Base-by-base conservation (phyloP, 1,140 invertebrate genomes). In the Bombus confusus region DNA sequence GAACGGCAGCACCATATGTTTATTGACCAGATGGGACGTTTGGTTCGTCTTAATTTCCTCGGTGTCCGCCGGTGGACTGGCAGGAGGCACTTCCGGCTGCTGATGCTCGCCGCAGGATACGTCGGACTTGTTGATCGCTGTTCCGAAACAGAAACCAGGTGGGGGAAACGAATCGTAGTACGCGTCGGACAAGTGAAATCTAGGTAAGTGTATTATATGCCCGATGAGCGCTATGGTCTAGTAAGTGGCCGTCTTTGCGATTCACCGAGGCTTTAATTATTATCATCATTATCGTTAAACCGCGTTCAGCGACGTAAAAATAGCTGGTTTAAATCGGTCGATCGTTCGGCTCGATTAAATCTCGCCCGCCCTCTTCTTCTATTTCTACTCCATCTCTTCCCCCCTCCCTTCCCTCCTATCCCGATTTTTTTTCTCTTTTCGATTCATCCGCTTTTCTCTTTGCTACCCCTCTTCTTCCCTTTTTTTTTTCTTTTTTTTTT, bases 1-100 rank as follows among this genome's bases (percentile, higher is more conserved):
- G 96, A 98, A 98, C 86, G 98, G 97, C 83, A 98, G 94, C 88
- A 97, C 97, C 94, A 97, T 96, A 94, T 98, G 98, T 94, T 97
- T 98, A 95, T 97, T 97, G 90, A 98, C 96, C 94, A 97, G 95
- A 95, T 97, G 93, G 76, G 92, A 93, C 75, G 92, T 90, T 92
- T 95, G 93, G 81, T 80, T 91, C 83, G 93, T 76, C 88, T 94
- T 95, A 87, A 91, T 92, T 91, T 95, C 93, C 82, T 94, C 93
- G 88, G 88, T 86, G 87, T 94, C 94, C 80, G 88, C 90, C 85
- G 92, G 71, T 71, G 91, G 86, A 94, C 93, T 94, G 93, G 90
- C 93, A 76, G 92, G 82, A 87, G 91, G 88, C 59, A 92, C 91
- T 94, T 93, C 92, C 92, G 92, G 92, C 90, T 91, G 91, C 76